Evolutionary conservation across 1,140 invertebrate genomes (phyloP).

Genomic region (Diorhabda carinulata): DNA sequence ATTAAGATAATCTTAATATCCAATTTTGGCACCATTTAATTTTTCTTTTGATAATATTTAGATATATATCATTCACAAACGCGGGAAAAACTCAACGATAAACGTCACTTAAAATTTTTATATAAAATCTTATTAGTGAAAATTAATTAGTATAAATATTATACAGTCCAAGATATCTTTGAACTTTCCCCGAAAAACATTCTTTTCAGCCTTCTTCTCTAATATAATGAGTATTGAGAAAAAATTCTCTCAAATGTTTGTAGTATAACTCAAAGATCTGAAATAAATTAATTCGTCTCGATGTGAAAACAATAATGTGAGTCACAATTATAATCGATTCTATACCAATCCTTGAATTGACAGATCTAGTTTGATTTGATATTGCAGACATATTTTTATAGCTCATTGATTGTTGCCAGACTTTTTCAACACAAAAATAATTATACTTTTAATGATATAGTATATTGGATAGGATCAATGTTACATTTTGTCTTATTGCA

Average conservation of each 20-base stretch:
- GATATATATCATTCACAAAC: slow-evolving; percentile 17
- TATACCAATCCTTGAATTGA: too few relatives aligned
- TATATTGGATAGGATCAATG: too few relatives aligned
- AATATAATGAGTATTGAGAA: slow-evolving; percentile 39
- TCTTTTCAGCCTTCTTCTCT: slow-evolving; percentile 43
- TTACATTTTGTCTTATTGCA: too few relatives aligned
- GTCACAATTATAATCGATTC: too few relatives aligned
- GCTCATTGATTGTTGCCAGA: too few relatives aligned
- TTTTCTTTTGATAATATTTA: not conserved
- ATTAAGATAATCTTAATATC: not conserved
- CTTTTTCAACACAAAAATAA: too few relatives aligned
- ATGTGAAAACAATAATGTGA: too few relatives aligned
- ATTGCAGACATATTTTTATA: too few relatives aligned
- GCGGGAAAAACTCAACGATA: slow-evolving; percentile 12
- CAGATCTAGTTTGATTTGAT: too few relatives aligned
- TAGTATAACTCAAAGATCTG: slow-evolving; percentile 7
- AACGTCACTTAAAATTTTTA: slow-evolving; percentile 7
- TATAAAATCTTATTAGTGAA: slow-evolving; percentile 6
- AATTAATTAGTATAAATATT: slow-evolving; percentile 40
- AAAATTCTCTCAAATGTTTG: slow-evolving; percentile 32
- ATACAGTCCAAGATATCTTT: slow-evolving; percentile 34
- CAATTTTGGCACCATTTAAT: not conserved
- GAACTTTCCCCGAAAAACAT: slow-evolving; percentile 24
- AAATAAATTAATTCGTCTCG: not conserved
- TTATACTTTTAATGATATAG: too few relatives aligned